Evolutionary conservation across 2,113 vertebrate species (phyloP).

Genomic region (Ascaphus truei): DNA sequence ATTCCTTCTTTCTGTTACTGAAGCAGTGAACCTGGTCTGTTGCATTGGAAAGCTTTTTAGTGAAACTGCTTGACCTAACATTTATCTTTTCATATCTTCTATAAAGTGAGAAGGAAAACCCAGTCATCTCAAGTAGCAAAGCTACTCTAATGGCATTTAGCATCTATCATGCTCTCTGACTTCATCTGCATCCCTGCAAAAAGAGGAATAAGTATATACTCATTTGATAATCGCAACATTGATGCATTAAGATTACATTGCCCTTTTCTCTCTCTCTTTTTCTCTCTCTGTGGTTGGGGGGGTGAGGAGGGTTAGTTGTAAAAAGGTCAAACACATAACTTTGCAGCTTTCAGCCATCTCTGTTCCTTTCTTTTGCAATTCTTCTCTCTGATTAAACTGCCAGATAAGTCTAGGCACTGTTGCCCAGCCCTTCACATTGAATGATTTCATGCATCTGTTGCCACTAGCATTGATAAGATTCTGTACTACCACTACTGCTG

Average conservation of each 20-base stretch:
- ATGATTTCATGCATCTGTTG: constrained; percentile 58
- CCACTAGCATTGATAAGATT: constrained; percentile 39
- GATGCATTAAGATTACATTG: constrained; percentile 45
- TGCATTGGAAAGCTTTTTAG: neutral
- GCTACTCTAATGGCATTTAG: constrained; percentile 21
- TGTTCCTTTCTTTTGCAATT: constrained; percentile 57
- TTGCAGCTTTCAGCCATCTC: constrained; percentile 53
- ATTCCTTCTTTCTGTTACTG: neutral
- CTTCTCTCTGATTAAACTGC: constrained; percentile 63
- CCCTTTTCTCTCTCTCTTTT: neutral
- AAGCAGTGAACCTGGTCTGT: neutral
- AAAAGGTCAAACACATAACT: constrained; percentile 57
- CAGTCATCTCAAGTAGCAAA: constrained; percentile 5
- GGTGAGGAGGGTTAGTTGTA: constrained; percentile 41
- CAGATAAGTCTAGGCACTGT: constrained; percentile 52
- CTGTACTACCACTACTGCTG: constrained; percentile 48
- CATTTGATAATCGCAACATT: constrained; percentile 37
- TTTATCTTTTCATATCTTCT: constrained; percentile 29
- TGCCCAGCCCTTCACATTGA: constrained; percentile 53
- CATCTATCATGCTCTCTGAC: constrained; percentile 30
- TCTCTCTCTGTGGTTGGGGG: neutral
- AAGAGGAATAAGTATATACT: constrained; percentile 37
- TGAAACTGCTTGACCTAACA: neutral
- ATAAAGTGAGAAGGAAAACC: constrained; percentile 9
- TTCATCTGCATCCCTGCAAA: constrained; percentile 30